Evolutionary conservation across 2,113 vertebrate genomes (phyloP).

Genomic region (Python bivittatus): DNA sequence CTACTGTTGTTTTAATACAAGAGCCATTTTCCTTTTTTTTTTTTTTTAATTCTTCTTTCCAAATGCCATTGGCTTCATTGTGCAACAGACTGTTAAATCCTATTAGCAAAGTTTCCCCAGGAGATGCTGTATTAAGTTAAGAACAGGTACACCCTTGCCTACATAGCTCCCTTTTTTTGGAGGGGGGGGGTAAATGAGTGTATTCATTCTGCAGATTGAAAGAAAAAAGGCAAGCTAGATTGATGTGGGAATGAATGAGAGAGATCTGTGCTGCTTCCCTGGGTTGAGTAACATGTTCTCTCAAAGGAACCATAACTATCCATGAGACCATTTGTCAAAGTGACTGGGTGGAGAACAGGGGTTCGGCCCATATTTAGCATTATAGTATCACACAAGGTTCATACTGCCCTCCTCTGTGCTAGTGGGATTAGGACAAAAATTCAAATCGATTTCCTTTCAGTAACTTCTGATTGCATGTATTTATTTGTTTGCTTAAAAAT

Average conservation of each 20-base stretch:
- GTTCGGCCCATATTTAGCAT: too few relatives aligned
- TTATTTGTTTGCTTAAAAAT: too few relatives aligned
- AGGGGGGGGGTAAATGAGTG: neutral
- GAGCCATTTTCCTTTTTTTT: neutral
- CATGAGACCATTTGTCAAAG: too few relatives aligned
- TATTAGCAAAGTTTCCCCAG: conserved; percentile 59
- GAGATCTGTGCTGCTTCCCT: neutral
- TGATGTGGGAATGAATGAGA: neutral
- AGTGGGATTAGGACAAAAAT: too few relatives aligned
- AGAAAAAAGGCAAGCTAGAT: conserved; percentile 1
- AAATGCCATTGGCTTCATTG: conserved; percentile 49
- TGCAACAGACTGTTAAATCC: conserved; percentile 69
- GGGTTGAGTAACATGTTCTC: too few relatives aligned
- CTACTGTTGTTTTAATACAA: conserved; percentile 46
- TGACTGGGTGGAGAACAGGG: too few relatives aligned
- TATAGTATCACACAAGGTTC: too few relatives aligned
- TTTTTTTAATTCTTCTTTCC: neutral
- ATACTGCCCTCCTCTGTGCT: too few relatives aligned
- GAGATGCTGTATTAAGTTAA: conserved; percentile 49
- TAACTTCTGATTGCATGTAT: too few relatives aligned
- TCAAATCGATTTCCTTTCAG: too few relatives aligned
- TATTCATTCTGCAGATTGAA: conserved; percentile 12
- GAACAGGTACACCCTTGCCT: neutral
- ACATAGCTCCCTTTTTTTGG: conserved; percentile 22
- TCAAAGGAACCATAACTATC: too few relatives aligned